Evolutionary conservation across 1,140 invertebrate genomes (phyloP), one percentile per base, ranked within the genome.

Genomic region (Lordiphosa clarofinis): DNA sequence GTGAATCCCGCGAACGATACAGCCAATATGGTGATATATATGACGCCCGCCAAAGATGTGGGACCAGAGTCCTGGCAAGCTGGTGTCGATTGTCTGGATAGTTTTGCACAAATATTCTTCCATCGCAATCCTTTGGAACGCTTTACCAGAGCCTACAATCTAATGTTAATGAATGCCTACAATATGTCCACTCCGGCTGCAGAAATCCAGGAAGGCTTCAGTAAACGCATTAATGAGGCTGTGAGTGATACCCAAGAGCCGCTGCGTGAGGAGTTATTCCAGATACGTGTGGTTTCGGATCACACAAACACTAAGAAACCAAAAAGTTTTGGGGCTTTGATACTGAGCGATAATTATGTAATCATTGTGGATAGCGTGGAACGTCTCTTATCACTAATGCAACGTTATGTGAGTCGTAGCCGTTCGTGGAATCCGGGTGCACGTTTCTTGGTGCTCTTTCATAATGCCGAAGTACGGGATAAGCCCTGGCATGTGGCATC

Each of bases 361-460:
- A 78, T 88, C 15, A 37, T 87, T 0, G 59, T 81, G 10, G 81
- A 88, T 53, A 64, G 56, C 1, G 38, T 78, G 40, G 48, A 66
- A 4, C 52, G 66, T 0, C 24, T 88, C 7, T 46, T 47, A 0
- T 33, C n/a, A 0, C 53, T 87, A 1, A 64, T 89, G 68, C n/a
- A 9, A 0, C 15, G 49, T 0, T 67, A 60, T 31, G 48, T 86
- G 1, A 76, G 56, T 28, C 37, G 56, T 9, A 81, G 64, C 44
- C 38, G 59, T 6, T 87, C 88, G 0, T 89, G 86, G 84, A 89
- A 89, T 50, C 88, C 87, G 0, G 88, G 87, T 1, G 88, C 76
- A 0, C 59, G 72, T 4, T 88, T 87, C 19, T 36, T 89, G 6
- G 58, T 89, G 12, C 68, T 89, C 31, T 89, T 56, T 24, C 73